phyloP scores from a whole-genome alignment of 2,113 vertebrate genomes.

The Sinocyclocheilus grahami region DNA sequence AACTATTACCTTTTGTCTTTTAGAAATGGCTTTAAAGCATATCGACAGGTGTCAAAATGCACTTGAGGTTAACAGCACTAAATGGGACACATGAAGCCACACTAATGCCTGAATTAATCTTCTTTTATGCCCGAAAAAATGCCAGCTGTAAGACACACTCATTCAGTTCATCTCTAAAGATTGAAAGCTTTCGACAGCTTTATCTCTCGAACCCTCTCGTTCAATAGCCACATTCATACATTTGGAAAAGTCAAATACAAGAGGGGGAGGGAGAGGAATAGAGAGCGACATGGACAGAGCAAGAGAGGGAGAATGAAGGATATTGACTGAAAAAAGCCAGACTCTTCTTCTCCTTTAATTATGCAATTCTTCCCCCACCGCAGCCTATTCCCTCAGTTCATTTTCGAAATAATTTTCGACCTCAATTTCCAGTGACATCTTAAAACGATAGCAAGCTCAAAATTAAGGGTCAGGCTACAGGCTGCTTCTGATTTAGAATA shows the following conservation, averaged over 20 bases:
- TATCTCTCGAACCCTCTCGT: not conserved
- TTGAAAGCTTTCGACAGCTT: slow-evolving; percentile 14
- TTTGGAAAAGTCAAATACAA: not conserved
- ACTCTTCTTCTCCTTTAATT: slow-evolving; percentile 71
- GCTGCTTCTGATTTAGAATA: slow-evolving; percentile 77
- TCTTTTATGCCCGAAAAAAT: slow-evolving; percentile 5
- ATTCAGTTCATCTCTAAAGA: slow-evolving; percentile 1
- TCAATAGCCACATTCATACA: slow-evolving; percentile 38
- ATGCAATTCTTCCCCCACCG: slow-evolving; percentile 63
- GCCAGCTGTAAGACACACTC: slow-evolving; percentile 20
- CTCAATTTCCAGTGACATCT: slow-evolving; percentile 76
- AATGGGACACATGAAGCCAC: not conserved
- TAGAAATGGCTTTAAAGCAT: not conserved
- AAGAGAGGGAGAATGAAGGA: slow-evolving; percentile 34
- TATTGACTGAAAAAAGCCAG: slow-evolving; percentile 61
- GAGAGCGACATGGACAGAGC: not conserved
- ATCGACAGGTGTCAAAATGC: slow-evolving; percentile 6
- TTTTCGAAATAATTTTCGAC: slow-evolving; percentile 67
- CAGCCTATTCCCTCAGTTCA: slow-evolving; percentile 60
- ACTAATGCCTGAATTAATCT: not conserved
- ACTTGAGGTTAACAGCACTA: not conserved
- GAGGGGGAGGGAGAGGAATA: slow-evolving; percentile 6
- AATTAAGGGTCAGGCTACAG: slow-evolving; percentile 74
- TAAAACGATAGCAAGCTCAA: slow-evolving; percentile 67
- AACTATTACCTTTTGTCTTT: not conserved